Evolutionary conservation across 2,888 invertebrate species (phyloP).

Genomic region (Thysanoteuthis rhombus): DNA sequence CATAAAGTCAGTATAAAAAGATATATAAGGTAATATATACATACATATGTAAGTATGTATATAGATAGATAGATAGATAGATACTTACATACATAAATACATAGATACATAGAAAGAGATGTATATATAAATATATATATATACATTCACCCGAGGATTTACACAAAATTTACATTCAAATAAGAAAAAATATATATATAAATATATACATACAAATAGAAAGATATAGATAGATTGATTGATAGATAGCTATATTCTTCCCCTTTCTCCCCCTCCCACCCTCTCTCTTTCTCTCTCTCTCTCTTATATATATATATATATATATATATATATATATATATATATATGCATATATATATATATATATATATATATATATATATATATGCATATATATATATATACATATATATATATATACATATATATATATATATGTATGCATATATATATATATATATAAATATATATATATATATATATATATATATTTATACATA

Average conservation of each 20-base stretch:
- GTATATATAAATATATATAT: too few species aligned
- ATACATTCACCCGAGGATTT: too few species aligned
- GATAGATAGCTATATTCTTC: too few species aligned
- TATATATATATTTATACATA: conserved; percentile 21
- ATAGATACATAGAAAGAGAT: too few species aligned
- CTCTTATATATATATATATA: neutral
- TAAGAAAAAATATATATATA: too few species aligned
- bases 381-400: neutral
- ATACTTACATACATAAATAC: neutral
- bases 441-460: conserved; percentile 22
- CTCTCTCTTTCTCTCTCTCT: too few species aligned
- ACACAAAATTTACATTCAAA: too few species aligned
- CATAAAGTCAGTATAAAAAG: too few species aligned
- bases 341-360: neutral
- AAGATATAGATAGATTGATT: too few species aligned
- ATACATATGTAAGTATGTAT: neutral
- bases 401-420: neutral
- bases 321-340: neutral
- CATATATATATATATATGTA: neutral
- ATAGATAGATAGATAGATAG: neutral
- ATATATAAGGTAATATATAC: too few species aligned
- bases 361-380: neutral
- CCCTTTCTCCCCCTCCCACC: too few species aligned
- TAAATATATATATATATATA: neutral
- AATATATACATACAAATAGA: too few species aligned